A percentile compares a stretch with the other conserved stretches of the same genome.
Evolutionary conservation across 2,888 invertebrate species (phyloP).

Genomic region (Agrochola litura): DNA sequence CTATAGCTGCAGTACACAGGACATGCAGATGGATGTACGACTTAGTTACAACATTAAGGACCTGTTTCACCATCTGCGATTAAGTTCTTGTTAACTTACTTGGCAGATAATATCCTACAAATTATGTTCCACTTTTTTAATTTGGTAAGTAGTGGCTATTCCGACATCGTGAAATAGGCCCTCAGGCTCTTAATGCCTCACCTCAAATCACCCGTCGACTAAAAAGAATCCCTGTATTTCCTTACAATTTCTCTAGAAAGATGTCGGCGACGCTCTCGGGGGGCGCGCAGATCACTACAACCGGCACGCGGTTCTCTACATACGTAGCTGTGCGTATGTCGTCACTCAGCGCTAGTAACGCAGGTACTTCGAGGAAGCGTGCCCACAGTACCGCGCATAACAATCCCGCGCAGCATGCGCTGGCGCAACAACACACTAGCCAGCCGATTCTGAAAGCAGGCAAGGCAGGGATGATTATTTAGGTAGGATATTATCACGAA

Average conservation of each 20-base stretch:
- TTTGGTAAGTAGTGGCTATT: no score
- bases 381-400: constrained; percentile 84
- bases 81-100: no score
- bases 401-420: constrained; percentile 81
- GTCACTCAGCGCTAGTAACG: constrained; percentile 76
- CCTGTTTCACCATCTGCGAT: no score
- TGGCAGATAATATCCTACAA: no score
- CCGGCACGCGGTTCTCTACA: constrained; percentile 69
- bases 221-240: neutral
- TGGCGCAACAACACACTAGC: constrained; percentile 79
- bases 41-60: no score
- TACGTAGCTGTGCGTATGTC: constrained; percentile 60
- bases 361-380: constrained; percentile 81
- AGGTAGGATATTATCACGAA: no score
- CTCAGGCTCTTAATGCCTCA: no score
- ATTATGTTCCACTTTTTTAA: no score
- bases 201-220: neutral
- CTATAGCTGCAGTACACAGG: no score
- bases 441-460: constrained; percentile 70
- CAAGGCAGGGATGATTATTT: no score
- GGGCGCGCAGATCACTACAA: constrained; percentile 78
- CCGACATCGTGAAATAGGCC: no score
- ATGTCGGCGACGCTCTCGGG: constrained; percentile 67
- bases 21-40: no score
- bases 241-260: constrained; percentile 75